Percentiles rank a stretch among this genome's conserved stretches.
Conservation (phyloP, 2,113 vertebrate species). For the Corythornis cristatus region DNA sequence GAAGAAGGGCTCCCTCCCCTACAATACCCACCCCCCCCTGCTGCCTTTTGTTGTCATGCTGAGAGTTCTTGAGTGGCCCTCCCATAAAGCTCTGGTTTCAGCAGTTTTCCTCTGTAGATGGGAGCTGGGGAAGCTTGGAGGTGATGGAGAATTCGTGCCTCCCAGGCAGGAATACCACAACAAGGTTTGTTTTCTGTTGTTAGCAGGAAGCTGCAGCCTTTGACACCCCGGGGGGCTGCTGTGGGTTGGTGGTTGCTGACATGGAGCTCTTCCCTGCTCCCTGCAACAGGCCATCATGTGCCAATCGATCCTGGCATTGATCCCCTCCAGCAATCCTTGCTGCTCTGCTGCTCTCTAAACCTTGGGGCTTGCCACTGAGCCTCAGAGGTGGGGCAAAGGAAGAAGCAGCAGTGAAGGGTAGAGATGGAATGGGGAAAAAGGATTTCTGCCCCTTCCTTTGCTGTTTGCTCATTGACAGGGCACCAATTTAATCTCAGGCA, state of each 20-base stretch:
- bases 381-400: neutral
- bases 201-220: constrained; percentile 28
- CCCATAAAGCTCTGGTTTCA: constrained; percentile 48
- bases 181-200: constrained; percentile 19
- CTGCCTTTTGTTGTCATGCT: neutral
- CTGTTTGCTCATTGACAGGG: constrained; percentile 29
- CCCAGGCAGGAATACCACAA: constrained; percentile 49
- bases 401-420: neutral
- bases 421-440: neutral
- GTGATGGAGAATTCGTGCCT: constrained; percentile 43
- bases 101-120: constrained; percentile 42
- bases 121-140: neutral
- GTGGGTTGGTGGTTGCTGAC: neutral
- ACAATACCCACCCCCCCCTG: neutral
- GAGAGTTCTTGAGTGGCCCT: constrained; percentile 15
- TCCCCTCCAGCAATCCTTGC: neutral
- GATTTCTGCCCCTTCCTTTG: constrained; percentile 10
- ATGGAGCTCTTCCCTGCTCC: neutral
- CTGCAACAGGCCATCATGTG: neutral
- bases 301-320: neutral
- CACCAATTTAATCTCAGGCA: constrained; percentile 23
- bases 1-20: neutral
- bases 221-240: constrained; percentile 18
- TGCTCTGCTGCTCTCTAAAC: neutral
- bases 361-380: neutral